Evolutionary conservation across 23 tunicate genomes (phyloP).

Genomic region (Styela clava): DNA sequence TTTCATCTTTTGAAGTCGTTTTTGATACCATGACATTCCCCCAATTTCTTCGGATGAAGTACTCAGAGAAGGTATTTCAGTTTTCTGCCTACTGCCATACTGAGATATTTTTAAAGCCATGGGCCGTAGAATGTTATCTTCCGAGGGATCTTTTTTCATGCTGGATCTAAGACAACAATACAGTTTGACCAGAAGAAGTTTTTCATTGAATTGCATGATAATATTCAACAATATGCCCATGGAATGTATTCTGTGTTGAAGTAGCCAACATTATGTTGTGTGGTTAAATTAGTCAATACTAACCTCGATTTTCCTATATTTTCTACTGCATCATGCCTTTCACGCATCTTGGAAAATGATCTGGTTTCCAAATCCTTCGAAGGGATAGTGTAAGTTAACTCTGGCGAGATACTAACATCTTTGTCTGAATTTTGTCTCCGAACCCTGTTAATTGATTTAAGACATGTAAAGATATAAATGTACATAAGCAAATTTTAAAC

Average conservation of each 20-base stretch:
- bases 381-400: background rate
- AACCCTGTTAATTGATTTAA: no score
- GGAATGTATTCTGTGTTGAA: no score
- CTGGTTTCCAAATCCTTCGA: background rate
- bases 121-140: slow-evolving; percentile 66
- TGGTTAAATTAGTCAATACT: no score
- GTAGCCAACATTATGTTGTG: no score
- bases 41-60: background rate
- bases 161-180: background rate
- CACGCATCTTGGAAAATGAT: background rate
- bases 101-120: slow-evolving; percentile 67
- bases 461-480: no score
- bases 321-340: background rate
- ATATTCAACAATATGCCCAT: no score
- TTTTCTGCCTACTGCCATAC: slow-evolving; percentile 19
- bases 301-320: background rate
- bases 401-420: background rate
- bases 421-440: background rate
- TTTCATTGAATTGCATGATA: no score
- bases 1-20: slow-evolving; percentile 9
- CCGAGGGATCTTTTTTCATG: slow-evolving; percentile 46
- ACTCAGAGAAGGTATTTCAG: background rate
- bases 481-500: no score
- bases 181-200: slow-evolving; percentile 9
- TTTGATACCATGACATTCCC: slow-evolving; percentile 4